Conservation (phyloP, 2,888 invertebrate species). For the Rhamphomyia laevipes region DNA sequence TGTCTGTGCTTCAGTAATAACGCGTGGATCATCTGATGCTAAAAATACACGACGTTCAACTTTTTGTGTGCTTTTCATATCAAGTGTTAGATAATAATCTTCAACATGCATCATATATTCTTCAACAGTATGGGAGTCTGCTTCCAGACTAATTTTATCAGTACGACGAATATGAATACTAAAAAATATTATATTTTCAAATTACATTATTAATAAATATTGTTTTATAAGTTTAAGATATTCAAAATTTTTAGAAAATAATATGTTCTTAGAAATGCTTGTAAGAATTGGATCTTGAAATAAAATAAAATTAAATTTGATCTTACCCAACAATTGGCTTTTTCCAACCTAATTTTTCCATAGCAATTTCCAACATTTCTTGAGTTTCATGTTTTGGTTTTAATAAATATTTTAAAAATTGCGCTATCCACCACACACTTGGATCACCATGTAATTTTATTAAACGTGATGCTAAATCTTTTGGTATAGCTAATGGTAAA, state of each 20-base stretch:
- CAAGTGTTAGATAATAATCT: slow-evolving; percentile 70
- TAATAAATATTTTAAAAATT: too few relatives aligned
- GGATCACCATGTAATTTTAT: slow-evolving; percentile 84
- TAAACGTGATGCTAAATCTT: slow-evolving; percentile 73
- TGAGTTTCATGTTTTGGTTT: too few relatives aligned
- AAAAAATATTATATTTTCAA: slow-evolving; percentile 18
- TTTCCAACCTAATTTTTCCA: slow-evolving; percentile 65
- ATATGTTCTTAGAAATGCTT: background rate
- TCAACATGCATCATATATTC: slow-evolving; percentile 94
- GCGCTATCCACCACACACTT: slow-evolving; percentile 94
- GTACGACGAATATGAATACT: slow-evolving; percentile 73
- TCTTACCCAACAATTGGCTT: slow-evolving; percentile 81
- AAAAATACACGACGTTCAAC: slow-evolving; percentile 66
- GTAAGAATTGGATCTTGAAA: too few relatives aligned
- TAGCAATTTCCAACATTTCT: slow-evolving; percentile 66
- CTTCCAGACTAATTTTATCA: slow-evolving; percentile 94
- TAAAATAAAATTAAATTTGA: too few relatives aligned
- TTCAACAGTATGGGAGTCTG: slow-evolving; percentile 84
- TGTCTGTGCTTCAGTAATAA: slow-evolving; percentile 51
- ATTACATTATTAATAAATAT: too few relatives aligned
- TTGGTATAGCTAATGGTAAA: slow-evolving; percentile 82
- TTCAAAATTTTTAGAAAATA: background rate
- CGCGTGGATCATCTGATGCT: slow-evolving; percentile 88
- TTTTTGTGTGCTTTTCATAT: slow-evolving; percentile 46
- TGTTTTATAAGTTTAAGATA: background rate